A percentile compares a stretch with the other conserved stretches of the same genome.
These are phyloP conservation scores for Caenorhabditis auriculariae DNA, from an alignment of 2,888 invertebrate genomes.

Conservation along the genomic window DNA sequence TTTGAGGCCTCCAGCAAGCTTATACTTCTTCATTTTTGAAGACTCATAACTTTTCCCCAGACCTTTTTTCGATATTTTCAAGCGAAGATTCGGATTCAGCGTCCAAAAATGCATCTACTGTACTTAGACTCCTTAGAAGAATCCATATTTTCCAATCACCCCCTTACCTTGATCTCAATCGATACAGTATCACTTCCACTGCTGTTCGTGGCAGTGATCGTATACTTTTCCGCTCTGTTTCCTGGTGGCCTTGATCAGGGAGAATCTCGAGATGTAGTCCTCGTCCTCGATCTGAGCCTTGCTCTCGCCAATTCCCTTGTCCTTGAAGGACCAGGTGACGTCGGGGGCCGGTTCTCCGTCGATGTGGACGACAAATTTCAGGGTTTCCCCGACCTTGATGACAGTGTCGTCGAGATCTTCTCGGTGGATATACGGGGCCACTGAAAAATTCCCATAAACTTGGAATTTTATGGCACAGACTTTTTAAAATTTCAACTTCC, in stretches of 20 bases:
- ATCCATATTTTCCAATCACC: background rate
- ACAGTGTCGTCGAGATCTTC: slow-evolving; percentile 85
- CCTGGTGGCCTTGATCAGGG: slow-evolving; percentile 64
- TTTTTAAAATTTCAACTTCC: too few species aligned
- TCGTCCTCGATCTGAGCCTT: slow-evolving; percentile 53
- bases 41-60: too few species aligned
- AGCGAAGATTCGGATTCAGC: too few species aligned
- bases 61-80: too few species aligned
- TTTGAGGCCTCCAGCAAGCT: too few species aligned
- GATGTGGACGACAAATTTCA: slow-evolving; percentile 86
- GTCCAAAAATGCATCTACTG: too few species aligned
- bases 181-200: slow-evolving; percentile 67
- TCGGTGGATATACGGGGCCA: slow-evolving; percentile 73
- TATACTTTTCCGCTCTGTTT: slow-evolving; percentile 67
- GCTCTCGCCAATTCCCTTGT: slow-evolving; percentile 42
- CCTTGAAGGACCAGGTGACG: slow-evolving; percentile 90
- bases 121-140: too few species aligned
- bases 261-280: slow-evolving; percentile 63
- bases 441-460: slow-evolving; percentile 40
- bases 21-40: too few species aligned
- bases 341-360: slow-evolving; percentile 93
- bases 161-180: slow-evolving; percentile 67
- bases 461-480: too few species aligned
- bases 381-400: slow-evolving; percentile 87
- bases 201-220: slow-evolving; percentile 66